A percentile compares a stretch with the other conserved stretches of the same genome.
These are phyloP conservation scores for Dermolepida albohirtum DNA, from an alignment of 2,888 invertebrate genomes.

Conservation along the genomic window DNA sequence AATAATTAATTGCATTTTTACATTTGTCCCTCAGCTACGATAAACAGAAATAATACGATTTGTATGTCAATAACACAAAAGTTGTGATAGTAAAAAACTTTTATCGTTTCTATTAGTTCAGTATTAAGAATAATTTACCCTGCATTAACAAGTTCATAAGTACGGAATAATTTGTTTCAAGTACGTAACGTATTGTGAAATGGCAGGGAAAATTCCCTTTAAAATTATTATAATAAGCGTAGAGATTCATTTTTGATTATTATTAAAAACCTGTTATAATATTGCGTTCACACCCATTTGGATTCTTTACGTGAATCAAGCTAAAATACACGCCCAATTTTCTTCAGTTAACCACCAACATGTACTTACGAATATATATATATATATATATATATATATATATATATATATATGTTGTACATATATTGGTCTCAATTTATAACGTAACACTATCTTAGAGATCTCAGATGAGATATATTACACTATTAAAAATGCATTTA, in stretches of 20 bases:
- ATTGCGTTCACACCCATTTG: conserved; percentile 59
- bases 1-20: too few relatives aligned
- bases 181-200: too few relatives aligned
- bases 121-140: too few relatives aligned
- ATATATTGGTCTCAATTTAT: conserved; percentile 32
- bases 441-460: conserved; percentile 31
- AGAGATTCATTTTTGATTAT: conserved; percentile 58
- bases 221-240: conserved; percentile 57
- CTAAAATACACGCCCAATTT: conserved; percentile 48
- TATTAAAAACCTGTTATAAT: conserved; percentile 59
- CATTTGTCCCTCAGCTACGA: too few relatives aligned
- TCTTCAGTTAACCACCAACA: conserved; percentile 44
- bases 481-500: conserved; percentile 1
- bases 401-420: not conserved
- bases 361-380: not conserved
- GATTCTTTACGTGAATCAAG: conserved; percentile 57
- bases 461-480: conserved; percentile 36
- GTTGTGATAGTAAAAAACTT: too few relatives aligned
- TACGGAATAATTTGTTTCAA: too few relatives aligned
- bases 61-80: too few relatives aligned
- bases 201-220: conserved; percentile 42
- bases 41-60: too few relatives aligned
- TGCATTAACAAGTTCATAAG: too few relatives aligned
- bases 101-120: too few relatives aligned
- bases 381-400: not conserved